Evolutionary conservation across 2,113 vertebrate genomes (phyloP), one percentile per base, ranked within the genome.

Genomic region (Ellobius talpinus): DNA sequence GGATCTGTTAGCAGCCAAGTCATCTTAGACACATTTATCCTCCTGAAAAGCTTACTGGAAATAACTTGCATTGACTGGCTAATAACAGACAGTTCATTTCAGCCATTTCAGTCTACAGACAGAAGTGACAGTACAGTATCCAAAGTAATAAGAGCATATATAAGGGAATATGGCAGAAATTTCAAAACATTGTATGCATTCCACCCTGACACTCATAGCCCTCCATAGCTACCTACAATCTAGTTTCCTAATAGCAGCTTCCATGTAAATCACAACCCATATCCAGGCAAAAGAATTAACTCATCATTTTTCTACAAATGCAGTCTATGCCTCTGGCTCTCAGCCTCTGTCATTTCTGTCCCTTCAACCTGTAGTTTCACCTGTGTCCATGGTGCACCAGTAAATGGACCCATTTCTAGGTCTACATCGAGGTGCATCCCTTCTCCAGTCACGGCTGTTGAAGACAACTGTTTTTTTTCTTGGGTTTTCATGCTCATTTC

Each of bases 21-120:
- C 23, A 95, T 72, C 63, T 90, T 52, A 87, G 68, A 90, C 65
- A 26, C 11, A 58, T 76, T 84, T 89, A 76, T 55, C 65, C 26
- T 92, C 50, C 93, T 93, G 47, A 89, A 96, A 96, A 90, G 61
- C 50, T 82, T 94, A 79, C 79, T 79, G 70, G 74, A n/a, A 86
- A 87, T 50, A 87, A n/a, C 45, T 70, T 26, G 19, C 65, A 47
- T 33, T 70, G 90, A 87, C 78, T 96, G 93, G 66, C 13, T 90
- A 93, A 92, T 29, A 91, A 55, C 33, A 10, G 58, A 31, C 6
- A 72, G 24, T 76, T 96, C 3, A 45, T 79, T 89, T 89, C 19
- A 94, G 70, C 61, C 19, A 23, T 1, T 89, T n/a, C 58, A 68
- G 3, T 85, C 50, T 96, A 92, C 19, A 68, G 61, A 89, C 24